Conservation (phyloP, 2,113 vertebrate genomes). For the Pipra filicauda region DNA sequence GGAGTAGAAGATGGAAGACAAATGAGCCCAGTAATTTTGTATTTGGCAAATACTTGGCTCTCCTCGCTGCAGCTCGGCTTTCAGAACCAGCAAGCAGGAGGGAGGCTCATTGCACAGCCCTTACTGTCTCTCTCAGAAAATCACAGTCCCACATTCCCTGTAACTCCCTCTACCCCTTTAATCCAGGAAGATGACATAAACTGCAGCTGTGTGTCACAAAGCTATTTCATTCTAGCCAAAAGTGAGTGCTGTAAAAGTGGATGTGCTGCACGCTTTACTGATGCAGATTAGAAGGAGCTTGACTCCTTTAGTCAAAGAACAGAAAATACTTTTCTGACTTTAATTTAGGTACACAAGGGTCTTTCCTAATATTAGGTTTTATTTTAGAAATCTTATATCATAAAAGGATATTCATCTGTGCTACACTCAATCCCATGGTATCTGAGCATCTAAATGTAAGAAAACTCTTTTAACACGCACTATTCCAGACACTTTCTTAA, state of each 20-base stretch:
- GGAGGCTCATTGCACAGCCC: not conserved
- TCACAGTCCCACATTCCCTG: not conserved
- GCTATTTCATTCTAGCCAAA: not conserved
- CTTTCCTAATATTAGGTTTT: not conserved
- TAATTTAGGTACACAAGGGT: not conserved
- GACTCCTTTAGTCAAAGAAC: not conserved
- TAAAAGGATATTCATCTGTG: not conserved
- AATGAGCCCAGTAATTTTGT: not conserved
- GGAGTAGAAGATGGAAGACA: conserved; percentile 28
- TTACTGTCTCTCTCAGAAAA: not conserved
- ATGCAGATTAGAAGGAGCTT: not conserved
- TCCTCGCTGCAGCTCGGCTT: not conserved
- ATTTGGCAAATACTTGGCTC: conserved; percentile 15
- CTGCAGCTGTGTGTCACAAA: not conserved
- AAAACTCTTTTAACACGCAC: not conserved
- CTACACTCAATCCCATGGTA: not conserved
- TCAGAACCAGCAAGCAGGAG: not conserved
- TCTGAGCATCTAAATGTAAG: conserved; percentile 22
- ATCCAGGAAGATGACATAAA: not conserved
- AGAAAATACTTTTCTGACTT: not conserved
- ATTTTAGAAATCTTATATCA: not conserved
- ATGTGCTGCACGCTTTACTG: not conserved
- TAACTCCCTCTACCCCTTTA: not conserved
- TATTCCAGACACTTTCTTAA: conserved; percentile 37
- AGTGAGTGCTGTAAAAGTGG: not conserved